A percentile compares a stretch with the other conserved stretches of the same genome.
Conservation (phyloP, 2,113 vertebrate genomes). For the Todiramphus chloris region DNA sequence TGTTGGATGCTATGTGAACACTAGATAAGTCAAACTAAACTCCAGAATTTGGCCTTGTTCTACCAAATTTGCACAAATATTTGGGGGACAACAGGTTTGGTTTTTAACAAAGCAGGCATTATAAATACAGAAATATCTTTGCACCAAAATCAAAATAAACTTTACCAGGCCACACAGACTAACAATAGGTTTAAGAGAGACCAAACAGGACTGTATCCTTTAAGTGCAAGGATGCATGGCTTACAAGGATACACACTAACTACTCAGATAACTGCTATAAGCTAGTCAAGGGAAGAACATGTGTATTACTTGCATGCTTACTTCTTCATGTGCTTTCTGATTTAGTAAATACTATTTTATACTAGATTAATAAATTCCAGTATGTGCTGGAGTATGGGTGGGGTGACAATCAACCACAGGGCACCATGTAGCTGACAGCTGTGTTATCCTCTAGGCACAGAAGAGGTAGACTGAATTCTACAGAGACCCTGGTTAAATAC, state of each 20-base stretch:
- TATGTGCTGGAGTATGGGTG: accelerated
- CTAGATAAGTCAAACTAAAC: neutral
- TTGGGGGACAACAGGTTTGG: accelerated
- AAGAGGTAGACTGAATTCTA: neutral
- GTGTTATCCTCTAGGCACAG: neutral
- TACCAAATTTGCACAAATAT: neutral
- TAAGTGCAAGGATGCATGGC: neutral
- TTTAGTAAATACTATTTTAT: neutral
- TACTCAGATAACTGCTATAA: neutral
- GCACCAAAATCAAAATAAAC: neutral
- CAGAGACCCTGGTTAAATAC: neutral
- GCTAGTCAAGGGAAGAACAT: neutral
- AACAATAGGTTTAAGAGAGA: neutral
- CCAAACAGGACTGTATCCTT: no score
- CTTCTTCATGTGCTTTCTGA: neutral
- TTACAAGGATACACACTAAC: neutral
- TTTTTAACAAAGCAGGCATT: neutral
- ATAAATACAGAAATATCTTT: neutral
- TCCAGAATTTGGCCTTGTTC: neutral
- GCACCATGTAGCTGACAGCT: neutral
- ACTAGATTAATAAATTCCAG: neutral
- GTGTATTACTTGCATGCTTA: neutral
- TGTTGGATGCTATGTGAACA: neutral
- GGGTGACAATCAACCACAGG: neutral
- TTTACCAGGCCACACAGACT: neutral